Base-by-base conservation (phyloP, 92 coral and sea anemone genomes). In the Anthopleura xanthogrammica region DNA sequence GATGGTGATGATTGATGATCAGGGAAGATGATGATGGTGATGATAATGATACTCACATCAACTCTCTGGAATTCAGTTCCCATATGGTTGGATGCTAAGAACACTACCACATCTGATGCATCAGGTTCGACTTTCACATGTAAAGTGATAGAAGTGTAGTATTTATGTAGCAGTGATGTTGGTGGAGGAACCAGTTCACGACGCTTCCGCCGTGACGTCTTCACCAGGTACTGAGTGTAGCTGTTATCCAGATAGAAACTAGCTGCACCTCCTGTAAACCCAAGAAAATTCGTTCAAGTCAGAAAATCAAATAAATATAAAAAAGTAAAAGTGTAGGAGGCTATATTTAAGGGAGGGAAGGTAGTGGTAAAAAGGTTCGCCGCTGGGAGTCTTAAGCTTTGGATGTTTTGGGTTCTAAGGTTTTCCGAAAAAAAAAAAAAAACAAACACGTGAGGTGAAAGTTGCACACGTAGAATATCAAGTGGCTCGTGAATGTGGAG, bases 51-150 rank as follows among this genome's bases (percentile, higher is more conserved):
- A 90, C 98, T 90, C 85, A 95, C 98, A 80, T 92, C 98, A 83
- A 95, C 92, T 75, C 94, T 91, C 77, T 88, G 93, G 79, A 92
- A 92, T 58, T 95, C 98, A 9, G 95, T 91, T 75, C 96, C 98
- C 80, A 86, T 76, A 54, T 95, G 89, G 90, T 94, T 93, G 48
- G 98, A 88, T 50, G 98, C 93, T 46, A 94, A 78, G 89, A 95
- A 95, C 52, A 95, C 56, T 10, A 95, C 92, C 7, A 91, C 97
- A 74, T 95, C 77, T 50, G 91, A 85, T 19, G 93, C 87, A 60
- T 85, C 90, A 41, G 86, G 90, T 10, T 90, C 90, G 22, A 97
- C 74, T 73, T 91, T 91, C 54, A 97, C 92, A 82, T 97, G 99
- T 86, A 97, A 83, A 12, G 99, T 94, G 60, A 97, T 90, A 60